Evolutionary conservation across 1,140 invertebrate species (phyloP).

Genomic region (Caerostris extrusa): DNA sequence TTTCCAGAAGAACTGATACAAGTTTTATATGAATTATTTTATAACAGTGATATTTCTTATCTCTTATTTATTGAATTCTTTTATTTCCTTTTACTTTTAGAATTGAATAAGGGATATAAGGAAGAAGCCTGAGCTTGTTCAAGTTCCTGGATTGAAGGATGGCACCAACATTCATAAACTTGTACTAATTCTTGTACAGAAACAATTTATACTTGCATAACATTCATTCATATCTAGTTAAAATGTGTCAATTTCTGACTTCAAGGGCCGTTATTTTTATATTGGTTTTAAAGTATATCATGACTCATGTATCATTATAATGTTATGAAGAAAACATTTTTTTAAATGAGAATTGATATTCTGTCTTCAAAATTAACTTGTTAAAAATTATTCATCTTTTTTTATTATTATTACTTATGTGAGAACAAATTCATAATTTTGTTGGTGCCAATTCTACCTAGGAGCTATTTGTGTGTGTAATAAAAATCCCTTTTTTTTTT

Average conservation of each 20-base stretch:
- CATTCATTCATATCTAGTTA: slow-evolving; percentile 24
- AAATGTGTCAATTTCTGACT: slow-evolving; percentile 39
- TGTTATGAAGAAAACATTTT: not conserved
- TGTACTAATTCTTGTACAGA: slow-evolving; percentile 57
- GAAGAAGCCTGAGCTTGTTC: slow-evolving; percentile 63
- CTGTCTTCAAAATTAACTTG: not conserved
- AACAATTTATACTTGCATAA: slow-evolving; percentile 42
- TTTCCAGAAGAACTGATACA: too few relatives aligned
- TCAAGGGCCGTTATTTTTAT: slow-evolving; percentile 62
- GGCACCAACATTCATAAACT: slow-evolving; percentile 64
- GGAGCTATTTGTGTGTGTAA: slow-evolving; percentile 67
- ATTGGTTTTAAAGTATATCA: slow-evolving; percentile 63
- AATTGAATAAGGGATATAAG: not conserved
- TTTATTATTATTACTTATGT: not conserved
- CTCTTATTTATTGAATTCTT: not conserved
- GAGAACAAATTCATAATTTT: slow-evolving; percentile 30
- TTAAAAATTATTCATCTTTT: not conserved
- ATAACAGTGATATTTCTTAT: not conserved
- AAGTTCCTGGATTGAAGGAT: slow-evolving; percentile 69
- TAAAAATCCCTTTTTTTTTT: slow-evolving; percentile 65
- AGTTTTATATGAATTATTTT: not conserved
- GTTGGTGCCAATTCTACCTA: slow-evolving; percentile 67
- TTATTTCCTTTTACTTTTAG: not conserved
- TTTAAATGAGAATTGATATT: not conserved
- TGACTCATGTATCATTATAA: slow-evolving; percentile 20